These are phyloP conservation scores for Noctilio leporinus DNA, from an alignment of 2,113 vertebrate genomes.

Conservation along the genomic window DNA sequence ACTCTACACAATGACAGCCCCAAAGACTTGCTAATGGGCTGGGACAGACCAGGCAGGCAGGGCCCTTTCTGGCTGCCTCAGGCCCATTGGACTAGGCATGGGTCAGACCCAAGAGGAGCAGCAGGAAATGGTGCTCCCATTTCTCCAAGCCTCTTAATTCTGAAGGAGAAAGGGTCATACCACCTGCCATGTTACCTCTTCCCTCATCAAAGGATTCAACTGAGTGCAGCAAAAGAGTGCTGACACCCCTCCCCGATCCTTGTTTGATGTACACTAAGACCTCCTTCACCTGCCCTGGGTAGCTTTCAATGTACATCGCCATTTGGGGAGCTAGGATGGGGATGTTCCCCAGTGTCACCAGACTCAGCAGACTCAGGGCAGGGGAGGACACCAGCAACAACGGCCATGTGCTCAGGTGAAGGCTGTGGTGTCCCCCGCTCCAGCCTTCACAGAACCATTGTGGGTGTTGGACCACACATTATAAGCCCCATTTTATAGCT, in stretches of 20 bases:
- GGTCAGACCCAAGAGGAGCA: not conserved
- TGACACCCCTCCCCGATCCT: not conserved
- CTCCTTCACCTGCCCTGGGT: not conserved
- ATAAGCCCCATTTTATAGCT: not conserved
- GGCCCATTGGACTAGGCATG: not conserved
- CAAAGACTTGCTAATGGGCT: not conserved
- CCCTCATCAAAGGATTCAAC: not conserved
- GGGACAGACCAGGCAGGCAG: not conserved
- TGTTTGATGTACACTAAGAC: accelerated
- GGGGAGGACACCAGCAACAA: not conserved
- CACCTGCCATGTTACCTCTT: not conserved
- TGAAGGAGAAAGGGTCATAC: not conserved
- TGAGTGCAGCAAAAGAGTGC: not conserved
- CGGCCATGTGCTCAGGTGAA: accelerated
- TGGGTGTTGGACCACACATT: not conserved
- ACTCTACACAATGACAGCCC: not conserved
- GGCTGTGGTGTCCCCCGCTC: not conserved
- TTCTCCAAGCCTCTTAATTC: not conserved
- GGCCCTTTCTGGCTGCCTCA: not conserved
- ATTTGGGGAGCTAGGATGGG: not conserved
- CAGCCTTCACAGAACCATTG: not conserved
- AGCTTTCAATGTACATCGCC: not conserved
- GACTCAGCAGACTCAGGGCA: not conserved
- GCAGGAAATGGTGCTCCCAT: not conserved
- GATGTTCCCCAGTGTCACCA: not conserved